Evolutionary conservation across 2,888 invertebrate species (phyloP).

Genomic region (Fragum whitleyi): DNA sequence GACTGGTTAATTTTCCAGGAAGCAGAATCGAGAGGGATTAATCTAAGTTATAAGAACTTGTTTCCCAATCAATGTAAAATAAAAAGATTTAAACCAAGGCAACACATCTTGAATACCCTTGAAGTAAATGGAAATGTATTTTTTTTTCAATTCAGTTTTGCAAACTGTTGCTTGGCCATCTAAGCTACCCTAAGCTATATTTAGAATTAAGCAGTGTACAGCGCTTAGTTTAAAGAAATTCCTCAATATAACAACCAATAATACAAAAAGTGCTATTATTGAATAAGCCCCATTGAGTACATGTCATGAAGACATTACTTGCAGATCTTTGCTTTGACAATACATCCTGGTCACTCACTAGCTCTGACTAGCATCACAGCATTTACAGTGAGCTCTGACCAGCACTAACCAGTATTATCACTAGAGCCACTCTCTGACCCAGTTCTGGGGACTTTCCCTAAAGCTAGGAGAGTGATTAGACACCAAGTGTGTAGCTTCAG

Average conservation of each 20-base stretch:
- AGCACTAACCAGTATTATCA: slow-evolving; percentile 1
- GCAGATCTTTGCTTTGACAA: slow-evolving; percentile 16
- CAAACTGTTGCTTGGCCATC: too few relatives aligned
- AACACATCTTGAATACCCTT: too few relatives aligned
- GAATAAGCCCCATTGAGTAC: slow-evolving; percentile 23
- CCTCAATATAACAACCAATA: neutral
- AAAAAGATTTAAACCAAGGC: too few relatives aligned
- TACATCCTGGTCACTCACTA: slow-evolving; percentile 5
- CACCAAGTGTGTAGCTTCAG: slow-evolving; percentile 11
- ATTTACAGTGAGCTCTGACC: neutral
- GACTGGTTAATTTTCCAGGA: too few relatives aligned
- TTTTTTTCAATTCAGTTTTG: too few relatives aligned
- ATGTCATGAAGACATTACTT: slow-evolving; percentile 18
- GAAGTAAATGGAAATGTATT: too few relatives aligned
- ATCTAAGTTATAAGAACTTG: too few relatives aligned
- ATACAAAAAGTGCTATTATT: slow-evolving; percentile 7
- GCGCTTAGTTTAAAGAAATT: too few relatives aligned
- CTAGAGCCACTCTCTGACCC: slow-evolving; percentile 9
- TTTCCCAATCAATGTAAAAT: too few relatives aligned
- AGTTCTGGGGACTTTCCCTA: slow-evolving; percentile 27
- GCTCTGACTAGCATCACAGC: slow-evolving; percentile 25
- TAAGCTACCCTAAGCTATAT: too few relatives aligned
- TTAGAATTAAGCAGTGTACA: too few relatives aligned
- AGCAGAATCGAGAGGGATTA: too few relatives aligned
- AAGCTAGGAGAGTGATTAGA: neutral